These are phyloP conservation scores for Corynorhinus townsendii DNA, from an alignment of 2,113 vertebrate genomes.

Conservation along the genomic window DNA sequence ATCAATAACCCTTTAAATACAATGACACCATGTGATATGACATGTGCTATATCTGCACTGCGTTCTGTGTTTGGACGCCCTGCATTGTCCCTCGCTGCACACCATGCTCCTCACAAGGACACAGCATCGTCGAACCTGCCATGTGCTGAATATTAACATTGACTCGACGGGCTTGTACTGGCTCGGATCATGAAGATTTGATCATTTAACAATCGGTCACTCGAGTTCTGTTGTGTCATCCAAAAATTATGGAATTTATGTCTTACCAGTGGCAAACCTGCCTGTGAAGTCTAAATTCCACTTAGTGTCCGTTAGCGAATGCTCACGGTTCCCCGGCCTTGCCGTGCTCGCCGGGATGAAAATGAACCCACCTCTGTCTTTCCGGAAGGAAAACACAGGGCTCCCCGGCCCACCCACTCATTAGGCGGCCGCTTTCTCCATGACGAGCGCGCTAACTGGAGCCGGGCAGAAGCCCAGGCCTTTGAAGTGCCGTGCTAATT, in stretches of 20 bases:
- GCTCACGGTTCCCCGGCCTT: constrained; percentile 78
- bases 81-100: background rate
- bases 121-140: constrained; percentile 33
- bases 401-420: constrained; percentile 82
- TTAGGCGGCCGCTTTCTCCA: constrained; percentile 79
- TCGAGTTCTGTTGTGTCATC: constrained; percentile 77
- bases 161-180: constrained; percentile 71
- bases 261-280: constrained; percentile 70
- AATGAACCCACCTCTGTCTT: constrained; percentile 82
- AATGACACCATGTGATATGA: background rate
- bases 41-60: background rate
- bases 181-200: constrained; percentile 77
- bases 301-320: constrained; percentile 74
- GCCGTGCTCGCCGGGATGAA: constrained; percentile 81
- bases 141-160: constrained; percentile 68
- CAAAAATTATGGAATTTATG: constrained; percentile 80
- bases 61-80: background rate
- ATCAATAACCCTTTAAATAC: constrained; percentile 40
- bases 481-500: constrained; percentile 90
- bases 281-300: constrained; percentile 76
- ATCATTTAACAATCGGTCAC: constrained; percentile 81
- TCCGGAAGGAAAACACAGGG: constrained; percentile 81
- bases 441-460: constrained; percentile 83
- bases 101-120: background rate
- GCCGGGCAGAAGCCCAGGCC: constrained; percentile 79